These are phyloP conservation scores for Hozukius guyotensis DNA, from an alignment of 2,797 vertebrate species.

Conservation along the genomic window DNA sequence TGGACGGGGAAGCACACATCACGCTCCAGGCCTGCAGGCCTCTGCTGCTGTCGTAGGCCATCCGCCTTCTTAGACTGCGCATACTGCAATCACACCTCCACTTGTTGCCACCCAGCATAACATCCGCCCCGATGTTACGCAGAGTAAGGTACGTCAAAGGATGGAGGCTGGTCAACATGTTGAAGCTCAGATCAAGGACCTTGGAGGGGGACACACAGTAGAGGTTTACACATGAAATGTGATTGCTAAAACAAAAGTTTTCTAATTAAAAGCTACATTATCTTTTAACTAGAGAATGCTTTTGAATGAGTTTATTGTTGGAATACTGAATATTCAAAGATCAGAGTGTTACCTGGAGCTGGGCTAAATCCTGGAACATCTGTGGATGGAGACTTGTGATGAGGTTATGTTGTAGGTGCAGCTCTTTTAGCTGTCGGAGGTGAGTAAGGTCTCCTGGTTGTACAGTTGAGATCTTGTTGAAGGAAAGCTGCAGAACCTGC, in stretches of 20 bases:
- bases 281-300: neutral
- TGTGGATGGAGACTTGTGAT: constrained; percentile 85
- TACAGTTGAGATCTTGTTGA: constrained; percentile 84
- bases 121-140: constrained; percentile 75
- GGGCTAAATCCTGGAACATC: constrained; percentile 82
- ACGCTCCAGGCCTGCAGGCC: constrained; percentile 70
- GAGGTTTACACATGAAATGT: neutral
- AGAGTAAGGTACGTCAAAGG: constrained; percentile 76
- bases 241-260: neutral
- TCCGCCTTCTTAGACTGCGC: constrained; percentile 71
- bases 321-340: neutral
- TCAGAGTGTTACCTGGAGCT: constrained; percentile 83
- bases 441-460: constrained; percentile 75
- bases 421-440: constrained; percentile 82
- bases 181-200: constrained; percentile 89
- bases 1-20: constrained; percentile 75
- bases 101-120: constrained; percentile 75
- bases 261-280: neutral
- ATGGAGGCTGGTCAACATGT: constrained; percentile 81
- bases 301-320: neutral
- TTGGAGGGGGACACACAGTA: constrained; percentile 52
- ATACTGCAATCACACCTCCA: constrained; percentile 85
- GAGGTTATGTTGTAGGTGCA: constrained; percentile 86
- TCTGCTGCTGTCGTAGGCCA: constrained; percentile 71
- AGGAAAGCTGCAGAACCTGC: constrained; percentile 84